phyloP scores from a whole-genome alignment of 2,113 vertebrate genomes.

The Antechinus flavipes region DNA sequence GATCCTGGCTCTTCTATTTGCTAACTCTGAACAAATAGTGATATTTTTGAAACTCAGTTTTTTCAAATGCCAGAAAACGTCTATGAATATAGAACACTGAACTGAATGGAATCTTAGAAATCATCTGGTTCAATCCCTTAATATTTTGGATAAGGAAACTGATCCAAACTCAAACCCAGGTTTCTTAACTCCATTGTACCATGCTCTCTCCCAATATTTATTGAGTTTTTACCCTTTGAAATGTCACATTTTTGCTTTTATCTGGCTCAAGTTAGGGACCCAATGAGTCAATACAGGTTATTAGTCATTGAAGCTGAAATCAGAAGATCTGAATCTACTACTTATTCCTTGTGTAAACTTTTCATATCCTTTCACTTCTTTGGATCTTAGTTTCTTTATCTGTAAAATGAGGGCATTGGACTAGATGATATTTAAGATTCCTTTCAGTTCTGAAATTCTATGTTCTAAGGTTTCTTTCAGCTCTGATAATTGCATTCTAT shows the following conservation, averaged over 20 bases:
- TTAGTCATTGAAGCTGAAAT: neutral
- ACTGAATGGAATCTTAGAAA: neutral
- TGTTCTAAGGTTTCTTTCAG: neutral
- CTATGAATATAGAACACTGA: neutral
- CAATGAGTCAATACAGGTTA: neutral
- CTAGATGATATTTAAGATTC: neutral
- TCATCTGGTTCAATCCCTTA: neutral
- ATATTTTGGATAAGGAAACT: neutral
- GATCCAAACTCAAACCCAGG: neutral
- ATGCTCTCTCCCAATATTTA: neutral
- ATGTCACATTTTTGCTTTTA: neutral
- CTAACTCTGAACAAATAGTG: no score
- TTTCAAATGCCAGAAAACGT: neutral
- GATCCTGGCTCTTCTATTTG: no score
- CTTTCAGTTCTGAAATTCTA: neutral
- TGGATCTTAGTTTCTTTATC: neutral
- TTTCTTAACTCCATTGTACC: neutral
- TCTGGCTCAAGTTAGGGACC: neutral
- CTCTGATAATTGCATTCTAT: neutral
- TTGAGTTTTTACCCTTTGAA: neutral
- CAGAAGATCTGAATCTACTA: neutral
- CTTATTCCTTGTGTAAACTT: neutral
- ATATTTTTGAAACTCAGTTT: neutral
- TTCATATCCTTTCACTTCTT: neutral
- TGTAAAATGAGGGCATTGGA: neutral